Base-by-base conservation (phyloP, 2,113 vertebrate species). In the Thamnaconus septentrionalis region DNA sequence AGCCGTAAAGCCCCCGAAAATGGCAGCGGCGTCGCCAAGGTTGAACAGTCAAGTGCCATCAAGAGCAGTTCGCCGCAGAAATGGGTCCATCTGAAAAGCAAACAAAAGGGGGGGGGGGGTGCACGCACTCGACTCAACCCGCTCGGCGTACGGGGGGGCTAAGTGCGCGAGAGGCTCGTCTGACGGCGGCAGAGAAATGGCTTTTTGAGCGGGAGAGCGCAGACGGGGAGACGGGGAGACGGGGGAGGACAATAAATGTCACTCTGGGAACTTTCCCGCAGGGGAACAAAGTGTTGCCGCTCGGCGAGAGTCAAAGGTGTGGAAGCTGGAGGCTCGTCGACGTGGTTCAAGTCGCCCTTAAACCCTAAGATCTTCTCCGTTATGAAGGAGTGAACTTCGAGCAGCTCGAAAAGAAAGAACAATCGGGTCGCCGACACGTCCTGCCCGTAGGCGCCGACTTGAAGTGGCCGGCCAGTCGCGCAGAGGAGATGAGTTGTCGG, bases 11-110 rank as follows among this genome's bases (percentile, higher is more conserved):
- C 82, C 72, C 82, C 72, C 60, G 55, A 73, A 82, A 85, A 88
- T 84, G 85, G 83, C 83, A 72, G 84, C 78, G 60, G 78, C 79
- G 61, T 82, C 73, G 81, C 69, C 46, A 70, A 75, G 81, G 81
- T 88, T 87, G 78, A 88, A 84, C 80, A 87, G 87, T 91, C 88
- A 87, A 90, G 90, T 89, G 76, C 69, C 88, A 67, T 89, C 84
- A 75, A 88, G 84, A 81, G 83, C 83, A 77, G 82, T 86, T 89
- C 84, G 85, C 83, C 71, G 73, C 70, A 78, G 79, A 88, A 86
- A 89, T 75, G 56, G 81, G 73, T 73, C 69, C 56, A 70, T 89
- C 66, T 79, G 76, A 85, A 84, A 81, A 83, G 83, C 88, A 87
- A 89, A 84, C 86, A 88, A 87, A 86, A 84, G 77, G 82, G 18